Evolutionary conservation across 2,888 invertebrate species (phyloP), one percentile per base, ranked within the genome.

Genomic region (Cryptocephalus primarius): DNA sequence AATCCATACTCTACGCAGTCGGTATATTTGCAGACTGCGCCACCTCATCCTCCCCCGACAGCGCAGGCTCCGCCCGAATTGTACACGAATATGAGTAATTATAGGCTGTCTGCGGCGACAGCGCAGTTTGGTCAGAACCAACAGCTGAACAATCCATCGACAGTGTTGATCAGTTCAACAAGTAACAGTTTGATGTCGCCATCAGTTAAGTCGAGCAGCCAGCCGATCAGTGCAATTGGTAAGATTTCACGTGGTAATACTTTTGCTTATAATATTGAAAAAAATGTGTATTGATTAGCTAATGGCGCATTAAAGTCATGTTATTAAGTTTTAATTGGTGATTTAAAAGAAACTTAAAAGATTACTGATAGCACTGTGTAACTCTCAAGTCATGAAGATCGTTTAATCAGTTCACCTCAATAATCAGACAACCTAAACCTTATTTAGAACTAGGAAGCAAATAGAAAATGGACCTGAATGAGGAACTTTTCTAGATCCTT

Each of bases 101-200:
- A 65, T 48, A 55, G 69, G 32, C 48, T 68, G 47, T 62, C 78
- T 40, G 75, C 77, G 22, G 75, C 77, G 14, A 75, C 77, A 6
- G 76, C 75, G 13, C 83, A 84, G 10, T 87, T 85, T 63, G 85
- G 85, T 12, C 88, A 88, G 65, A 85, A 84, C 43, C 88, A 87
- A 60, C 85, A 85, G 63, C 75, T 88, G 55, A 88, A 80, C 65
- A 90, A 85, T 68, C 89, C 88, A 43, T 89, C 84, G 63, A 89
- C 90, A 12, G 87, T 92, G 58, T 79, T 92, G 59, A 91, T 91
- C 56, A 88, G 89, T 36, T 86, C 89, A 52, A 85, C 87, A 47
- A 86, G 89, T 48, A 90, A 89, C 69, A 87, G 87, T 33, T 75
- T 91, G 57, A 91, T 91, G 89, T 88, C 90, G 6, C 84, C 88